Base-by-base conservation (phyloP, 92 coral and sea anemone genomes). In the Heteractis magnifica region DNA sequence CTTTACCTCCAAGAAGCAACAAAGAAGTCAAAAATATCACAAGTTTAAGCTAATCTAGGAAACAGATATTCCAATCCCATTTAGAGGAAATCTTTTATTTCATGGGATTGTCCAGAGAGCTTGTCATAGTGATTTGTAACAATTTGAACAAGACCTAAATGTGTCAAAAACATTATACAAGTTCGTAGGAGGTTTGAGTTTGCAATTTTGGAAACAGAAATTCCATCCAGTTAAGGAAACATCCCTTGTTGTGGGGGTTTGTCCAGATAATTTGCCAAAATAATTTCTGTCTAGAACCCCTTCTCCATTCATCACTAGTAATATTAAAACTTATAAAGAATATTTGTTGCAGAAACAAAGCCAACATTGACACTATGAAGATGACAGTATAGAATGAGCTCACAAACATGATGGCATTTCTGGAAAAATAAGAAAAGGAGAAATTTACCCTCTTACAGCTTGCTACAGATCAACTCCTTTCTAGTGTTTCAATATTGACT, bases 291-390 rank as follows among this genome's bases (percentile, higher is more conserved):
- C 80, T 89, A 19, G 92, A 75, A 6, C 87, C 77, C 70, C 95
- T 94, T 49, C 98, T 88, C 94, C 95, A 96, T 86, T 96, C 99
- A 79, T 96, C 98, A 0, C 96, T 94, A 53, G 99, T 96, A 60
- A 96, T 76, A 85, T 96, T 94, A 44, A 96, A 90, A 76, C 97
- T 96, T 76, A 94, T 86, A 48, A 96, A 92, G 26, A 88, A 34
- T 49, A 94, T 53, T 81, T 96, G 99, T 58, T 96, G 99, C 2
- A 81, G 18, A n/a, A 96, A 85, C 41, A 96, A 89, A 34, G 90
- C 89, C 4, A 85, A 71, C 93, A 96, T 89, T 49, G 95, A 92
- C 48, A 92, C 78, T 51, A 91, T 86, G 72, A 91, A 90, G 48
- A 96, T 72, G 3, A 90, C 49, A 52, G 86, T 84, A 75, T 96